These are phyloP conservation scores for Dolichotis patagonum DNA, from an alignment of 2,113 vertebrate species.

Conservation along the genomic window DNA sequence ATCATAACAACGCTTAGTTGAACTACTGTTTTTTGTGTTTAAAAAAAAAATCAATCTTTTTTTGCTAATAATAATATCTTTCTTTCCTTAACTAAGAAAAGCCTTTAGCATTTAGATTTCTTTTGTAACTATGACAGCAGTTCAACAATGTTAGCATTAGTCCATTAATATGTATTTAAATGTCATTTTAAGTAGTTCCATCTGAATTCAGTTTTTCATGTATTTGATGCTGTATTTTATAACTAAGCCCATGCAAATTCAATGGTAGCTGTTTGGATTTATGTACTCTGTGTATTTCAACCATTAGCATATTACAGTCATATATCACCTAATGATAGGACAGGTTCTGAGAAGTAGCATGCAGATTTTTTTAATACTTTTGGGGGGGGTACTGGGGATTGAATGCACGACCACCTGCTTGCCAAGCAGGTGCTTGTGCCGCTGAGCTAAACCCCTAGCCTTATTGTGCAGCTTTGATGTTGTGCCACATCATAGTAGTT, in stretches of 20 bases:
- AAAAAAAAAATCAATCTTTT: conserved; percentile 9
- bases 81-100: conserved; percentile 37
- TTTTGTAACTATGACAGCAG: not conserved
- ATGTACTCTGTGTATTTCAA: not conserved
- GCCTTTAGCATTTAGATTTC: not conserved
- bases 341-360: not conserved
- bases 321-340: not conserved
- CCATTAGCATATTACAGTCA: not conserved
- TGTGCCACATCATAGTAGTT: not conserved
- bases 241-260: not conserved
- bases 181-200: not conserved
- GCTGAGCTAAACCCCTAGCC: no score
- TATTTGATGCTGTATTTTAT: conserved; percentile 40
- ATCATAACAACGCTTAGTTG: not conserved
- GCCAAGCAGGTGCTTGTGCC: no score
- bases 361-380: no score
- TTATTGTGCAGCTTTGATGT: not conserved
- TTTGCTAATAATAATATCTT: not conserved
- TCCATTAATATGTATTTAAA: conserved; percentile 27
- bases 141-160: not conserved
- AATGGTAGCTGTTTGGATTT: not conserved
- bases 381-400: no score
- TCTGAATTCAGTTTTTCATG: conserved; percentile 47
- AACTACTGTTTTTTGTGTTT: not conserved
- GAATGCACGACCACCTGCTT: no score